Evolutionary conservation across 2,888 invertebrate species (phyloP), one percentile per base, ranked within the genome.

Genomic region (Nebria brevicollis): DNA sequence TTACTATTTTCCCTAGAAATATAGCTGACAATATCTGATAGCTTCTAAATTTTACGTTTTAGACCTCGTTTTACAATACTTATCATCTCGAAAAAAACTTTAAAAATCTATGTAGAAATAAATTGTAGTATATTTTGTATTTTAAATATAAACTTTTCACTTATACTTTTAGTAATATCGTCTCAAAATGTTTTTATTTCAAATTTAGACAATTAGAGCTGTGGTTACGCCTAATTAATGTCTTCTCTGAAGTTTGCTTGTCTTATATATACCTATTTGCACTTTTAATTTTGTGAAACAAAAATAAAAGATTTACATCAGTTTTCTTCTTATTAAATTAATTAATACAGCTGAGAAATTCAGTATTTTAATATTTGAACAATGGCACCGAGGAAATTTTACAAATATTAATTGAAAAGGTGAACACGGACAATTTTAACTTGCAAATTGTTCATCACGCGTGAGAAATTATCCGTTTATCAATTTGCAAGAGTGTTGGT

Each of bases 401-500:
- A 54, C 13, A 70, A 70, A 70, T 26, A 70, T 70, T 70, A 70
- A 70, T 70, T 34, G 25, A 34, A 70, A 26, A 26, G 11, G 70
- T 70, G 70, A 70, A 70, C 3, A 2, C 75, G 66, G 75, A 79
- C 72, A 75, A 42, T 75, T 78, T 66, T 68, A 79, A 79, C 75
- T 79, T 74, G 74, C 41, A 79, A 79, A 79, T 79, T 79, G 64
- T 70, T 70, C 54, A 11, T 54, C 11, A 54, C 54, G 54, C 54
- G 20, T 20, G 78, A 73, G 66, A 73, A 66, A 20, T 42, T 73
- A 73, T 74, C 7, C 80, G 80, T 80, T 80, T 80, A 80, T 80
- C 75, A 80, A 80, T 80, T 75, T 65, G 64, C 74, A 25, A 70
- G 70, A 26, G 70, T 66, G 66, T 70, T 54, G 54, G 25, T 34